These are phyloP conservation scores for Lithobates sylvaticus DNA, from an alignment of 2,797 vertebrate genomes.

Conservation along the genomic window DNA sequence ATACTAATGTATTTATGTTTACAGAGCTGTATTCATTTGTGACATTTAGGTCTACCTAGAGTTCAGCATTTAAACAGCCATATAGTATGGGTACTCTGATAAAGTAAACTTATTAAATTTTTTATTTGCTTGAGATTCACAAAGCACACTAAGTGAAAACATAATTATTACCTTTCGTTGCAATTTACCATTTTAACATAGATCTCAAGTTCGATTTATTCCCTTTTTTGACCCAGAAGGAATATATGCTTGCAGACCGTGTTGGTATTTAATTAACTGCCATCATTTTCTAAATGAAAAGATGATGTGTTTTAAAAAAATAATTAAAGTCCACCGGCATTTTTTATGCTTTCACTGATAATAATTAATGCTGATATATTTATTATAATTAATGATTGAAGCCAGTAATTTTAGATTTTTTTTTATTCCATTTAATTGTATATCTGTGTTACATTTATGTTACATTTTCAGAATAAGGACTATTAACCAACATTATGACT, in stretches of 20 bases:
- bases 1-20: too few relatives aligned
- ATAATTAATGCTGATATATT: conserved; percentile 36
- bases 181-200: background rate
- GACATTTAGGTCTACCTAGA: too few relatives aligned
- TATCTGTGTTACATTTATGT: background rate
- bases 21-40: too few relatives aligned
- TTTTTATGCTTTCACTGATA: conserved; percentile 32
- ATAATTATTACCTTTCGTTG: background rate
- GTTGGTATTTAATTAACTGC: conserved; percentile 30
- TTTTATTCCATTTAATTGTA: conserved; percentile 26
- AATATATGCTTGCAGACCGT: background rate
- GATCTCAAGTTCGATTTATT: background rate
- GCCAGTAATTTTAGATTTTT: conserved; percentile 11
- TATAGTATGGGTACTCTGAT: too few relatives aligned
- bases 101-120: background rate
- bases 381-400: conserved; percentile 51
- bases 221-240: conserved; percentile 12
- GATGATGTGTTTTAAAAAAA: conserved; percentile 23
- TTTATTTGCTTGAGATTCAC: background rate
- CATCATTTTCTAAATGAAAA: background rate
- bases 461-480: conserved; percentile 9
- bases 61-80: too few relatives aligned
- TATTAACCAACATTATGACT: conserved; percentile 2
- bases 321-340: background rate
- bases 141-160: background rate